Evolutionary conservation across 2,113 vertebrate genomes (phyloP).

Genomic region (Plestiodon gilberti): DNA sequence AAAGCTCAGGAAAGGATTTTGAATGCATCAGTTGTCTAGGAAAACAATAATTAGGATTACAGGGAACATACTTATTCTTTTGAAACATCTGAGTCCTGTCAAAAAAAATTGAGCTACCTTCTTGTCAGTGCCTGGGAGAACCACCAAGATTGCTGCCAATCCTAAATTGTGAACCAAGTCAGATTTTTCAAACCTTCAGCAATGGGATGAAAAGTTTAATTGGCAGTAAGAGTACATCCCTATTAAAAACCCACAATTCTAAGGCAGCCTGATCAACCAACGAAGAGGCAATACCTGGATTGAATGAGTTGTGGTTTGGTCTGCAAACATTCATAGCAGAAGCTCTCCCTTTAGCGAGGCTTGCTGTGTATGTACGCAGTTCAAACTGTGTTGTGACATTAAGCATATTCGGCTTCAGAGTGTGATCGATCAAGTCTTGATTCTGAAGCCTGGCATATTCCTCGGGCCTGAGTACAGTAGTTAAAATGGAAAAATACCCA

Average conservation of each 20-base stretch:
- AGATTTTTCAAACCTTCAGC: conserved; percentile 32
- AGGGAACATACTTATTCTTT: not conserved
- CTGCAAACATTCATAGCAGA: not conserved
- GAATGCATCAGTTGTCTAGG: not conserved
- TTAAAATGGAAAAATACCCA: conserved; percentile 28
- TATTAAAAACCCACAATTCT: conserved; percentile 33
- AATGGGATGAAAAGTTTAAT: conserved; percentile 27
- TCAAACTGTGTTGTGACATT: conserved; percentile 36
- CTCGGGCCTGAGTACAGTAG: not conserved
- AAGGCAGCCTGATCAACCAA: not conserved
- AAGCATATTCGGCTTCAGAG: conserved; percentile 15
- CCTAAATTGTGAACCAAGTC: conserved; percentile 21
- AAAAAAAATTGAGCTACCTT: conserved; percentile 33
- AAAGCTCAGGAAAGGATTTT: not conserved
- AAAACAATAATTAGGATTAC: not conserved
- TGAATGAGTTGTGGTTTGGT: not conserved
- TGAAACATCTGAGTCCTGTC: conserved; percentile 58
- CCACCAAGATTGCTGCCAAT: conserved; percentile 37
- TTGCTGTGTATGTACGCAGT: not conserved
- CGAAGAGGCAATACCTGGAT: not conserved
- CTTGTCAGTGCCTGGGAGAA: conserved; percentile 38
- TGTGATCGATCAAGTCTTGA: conserved; percentile 16
- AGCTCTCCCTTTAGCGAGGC: not conserved
- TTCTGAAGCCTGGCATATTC: not conserved
- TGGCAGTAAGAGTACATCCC: conserved; percentile 32